phyloP scores from a whole-genome alignment of 1,140 invertebrate genomes.

The Stenopsyche tienmushanensis region DNA sequence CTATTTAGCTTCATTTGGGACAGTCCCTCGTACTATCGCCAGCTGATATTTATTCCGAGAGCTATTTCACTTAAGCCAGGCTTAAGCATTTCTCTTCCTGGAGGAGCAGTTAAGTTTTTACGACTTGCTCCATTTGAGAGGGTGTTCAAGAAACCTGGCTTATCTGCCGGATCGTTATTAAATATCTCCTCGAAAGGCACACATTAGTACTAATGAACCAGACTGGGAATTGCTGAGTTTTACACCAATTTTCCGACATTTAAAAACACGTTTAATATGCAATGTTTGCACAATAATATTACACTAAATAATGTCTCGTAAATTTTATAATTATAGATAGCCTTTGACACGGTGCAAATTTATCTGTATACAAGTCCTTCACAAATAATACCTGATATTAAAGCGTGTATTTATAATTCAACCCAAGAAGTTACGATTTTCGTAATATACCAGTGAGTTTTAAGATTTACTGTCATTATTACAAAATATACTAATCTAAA shows the following conservation, averaged over 20 bases:
- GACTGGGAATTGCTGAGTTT: not conserved
- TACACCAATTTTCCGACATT: not conserved
- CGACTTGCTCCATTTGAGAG: not conserved
- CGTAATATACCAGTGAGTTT: too few species aligned
- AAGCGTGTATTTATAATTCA: too few species aligned
- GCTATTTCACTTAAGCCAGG: constrained; percentile 26
- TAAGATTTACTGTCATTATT: too few species aligned
- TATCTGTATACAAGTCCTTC: too few species aligned
- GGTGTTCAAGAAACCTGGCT: not conserved
- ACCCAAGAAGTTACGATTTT: too few species aligned
- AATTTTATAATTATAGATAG: not conserved
- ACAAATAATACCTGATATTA: too few species aligned
- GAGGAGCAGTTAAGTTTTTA: constrained; percentile 27
- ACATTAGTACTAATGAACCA: constrained; percentile 14
- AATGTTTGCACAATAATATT: too few species aligned
- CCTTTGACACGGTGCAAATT: too few species aligned
- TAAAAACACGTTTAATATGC: not conserved
- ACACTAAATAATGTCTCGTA: not conserved
- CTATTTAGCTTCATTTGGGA: not conserved
- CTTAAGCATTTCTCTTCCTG: constrained; percentile 12
- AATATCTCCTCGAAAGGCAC: not conserved
- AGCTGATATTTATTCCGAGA: constrained; percentile 28
- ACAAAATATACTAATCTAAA: too few species aligned
- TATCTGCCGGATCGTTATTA: not conserved
- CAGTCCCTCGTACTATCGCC: constrained; percentile 5